phyloP scores from a whole-genome alignment of 2,113 vertebrate genomes.

The Xiphorhynchus elegans region DNA sequence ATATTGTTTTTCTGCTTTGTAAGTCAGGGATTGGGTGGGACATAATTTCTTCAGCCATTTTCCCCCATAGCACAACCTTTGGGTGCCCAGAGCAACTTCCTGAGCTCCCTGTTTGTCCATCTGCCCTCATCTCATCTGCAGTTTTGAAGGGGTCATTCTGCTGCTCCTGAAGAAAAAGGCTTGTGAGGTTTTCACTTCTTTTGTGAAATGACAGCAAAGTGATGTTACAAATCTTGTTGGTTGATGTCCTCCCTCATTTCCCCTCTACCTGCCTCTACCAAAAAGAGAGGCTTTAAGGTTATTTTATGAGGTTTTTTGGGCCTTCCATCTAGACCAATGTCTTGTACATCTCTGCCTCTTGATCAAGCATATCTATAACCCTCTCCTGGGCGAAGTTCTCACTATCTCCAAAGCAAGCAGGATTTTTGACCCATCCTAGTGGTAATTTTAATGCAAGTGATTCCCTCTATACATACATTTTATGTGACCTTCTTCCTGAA shows the following conservation, averaged over 20 bases:
- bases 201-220: background rate
- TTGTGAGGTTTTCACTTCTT: background rate
- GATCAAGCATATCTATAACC: background rate
- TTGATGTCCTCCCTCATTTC: background rate
- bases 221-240: background rate
- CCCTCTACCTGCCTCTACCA: background rate
- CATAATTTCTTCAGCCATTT: background rate
- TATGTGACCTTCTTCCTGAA: background rate
- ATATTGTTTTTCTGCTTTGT: background rate
- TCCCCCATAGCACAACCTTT: background rate
- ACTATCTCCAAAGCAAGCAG: background rate
- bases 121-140: background rate
- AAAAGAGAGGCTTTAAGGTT: background rate
- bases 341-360: background rate
- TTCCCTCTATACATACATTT: background rate
- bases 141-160: background rate
- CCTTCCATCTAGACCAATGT: background rate
- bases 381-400: background rate
- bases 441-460: background rate
- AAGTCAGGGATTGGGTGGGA: background rate
- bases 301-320: background rate
- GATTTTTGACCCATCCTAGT: background rate
- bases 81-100: background rate
- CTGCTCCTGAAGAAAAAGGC: background rate
- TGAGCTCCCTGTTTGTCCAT: background rate